These are phyloP conservation scores for Mystacornis crossleyi DNA, from an alignment of 2,113 vertebrate genomes.

Conservation along the genomic window DNA sequence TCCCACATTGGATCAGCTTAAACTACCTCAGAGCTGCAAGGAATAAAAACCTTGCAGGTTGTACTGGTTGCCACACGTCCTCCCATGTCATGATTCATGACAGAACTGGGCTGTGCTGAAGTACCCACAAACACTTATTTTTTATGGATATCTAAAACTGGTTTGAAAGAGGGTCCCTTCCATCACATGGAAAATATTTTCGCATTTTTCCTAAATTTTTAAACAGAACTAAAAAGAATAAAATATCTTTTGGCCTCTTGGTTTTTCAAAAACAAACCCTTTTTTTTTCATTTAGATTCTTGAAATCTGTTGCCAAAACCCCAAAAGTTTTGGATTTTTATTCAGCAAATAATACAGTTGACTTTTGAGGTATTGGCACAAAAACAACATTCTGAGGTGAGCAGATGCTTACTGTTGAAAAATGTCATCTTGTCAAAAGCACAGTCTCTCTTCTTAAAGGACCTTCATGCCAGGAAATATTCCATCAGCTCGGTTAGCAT, in stretches of 20 bases:
- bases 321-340: not conserved
- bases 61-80: not conserved
- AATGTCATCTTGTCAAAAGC: constrained; percentile 18
- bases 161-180: not conserved
- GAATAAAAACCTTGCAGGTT: not conserved
- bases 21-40: not conserved
- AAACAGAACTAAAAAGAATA: not conserved
- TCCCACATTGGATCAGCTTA: not conserved
- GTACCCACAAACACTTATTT: not conserved
- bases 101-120: not conserved
- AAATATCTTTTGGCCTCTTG: not conserved
- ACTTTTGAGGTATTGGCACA: constrained; percentile 14
- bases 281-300: not conserved
- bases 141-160: not conserved
- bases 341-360: constrained; percentile 10
- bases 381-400: not conserved
- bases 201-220: not conserved
- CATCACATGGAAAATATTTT: not conserved
- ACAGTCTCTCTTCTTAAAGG: not conserved
- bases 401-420: constrained; percentile 27
- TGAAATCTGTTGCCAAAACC: constrained; percentile 16
- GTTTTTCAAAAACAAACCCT: not conserved
- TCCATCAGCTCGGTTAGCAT: not conserved
- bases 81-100: not conserved
- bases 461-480: not conserved